These are phyloP conservation scores for Lutjanus erythropterus DNA, from an alignment of 2,113 vertebrate species.

Conservation along the genomic window DNA sequence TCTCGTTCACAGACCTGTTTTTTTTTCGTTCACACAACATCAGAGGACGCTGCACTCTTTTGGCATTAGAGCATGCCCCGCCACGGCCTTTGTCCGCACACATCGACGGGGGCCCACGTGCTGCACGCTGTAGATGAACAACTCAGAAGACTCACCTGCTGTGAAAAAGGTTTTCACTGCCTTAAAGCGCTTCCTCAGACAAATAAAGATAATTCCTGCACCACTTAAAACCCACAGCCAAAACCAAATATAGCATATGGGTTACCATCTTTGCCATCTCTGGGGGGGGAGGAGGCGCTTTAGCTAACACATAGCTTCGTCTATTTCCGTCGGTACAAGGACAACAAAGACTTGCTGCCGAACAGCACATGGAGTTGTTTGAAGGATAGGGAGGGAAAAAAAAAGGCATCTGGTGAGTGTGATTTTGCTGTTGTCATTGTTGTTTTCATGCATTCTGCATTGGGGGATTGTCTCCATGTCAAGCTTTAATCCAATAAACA, in stretches of 20 bases:
- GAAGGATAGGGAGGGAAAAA: conserved; percentile 46
- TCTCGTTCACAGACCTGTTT: conserved; percentile 70
- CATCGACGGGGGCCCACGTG: conserved; percentile 57
- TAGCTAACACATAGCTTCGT: conserved; percentile 51
- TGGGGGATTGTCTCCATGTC: conserved; percentile 75
- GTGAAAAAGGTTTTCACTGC: conserved; percentile 54
- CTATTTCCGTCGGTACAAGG: conserved; percentile 56
- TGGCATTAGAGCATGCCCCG: conserved; percentile 62
- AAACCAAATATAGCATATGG: conserved; percentile 73
- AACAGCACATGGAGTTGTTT: conserved; percentile 50
- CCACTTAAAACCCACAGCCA: conserved; percentile 64
- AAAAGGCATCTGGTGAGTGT: conserved; percentile 55
- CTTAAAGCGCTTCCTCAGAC: conserved; percentile 56
- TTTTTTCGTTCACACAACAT: conserved; percentile 59
- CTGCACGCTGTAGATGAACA: conserved; percentile 58
- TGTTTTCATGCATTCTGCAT: conserved; percentile 77
- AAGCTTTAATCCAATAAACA: conserved; percentile 84
- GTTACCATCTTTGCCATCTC: conserved; percentile 67
- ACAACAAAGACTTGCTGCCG: conserved; percentile 59
- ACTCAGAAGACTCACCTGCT: conserved; percentile 71
- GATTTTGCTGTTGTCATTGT: conserved; percentile 72
- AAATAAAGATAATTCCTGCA: conserved; percentile 65
- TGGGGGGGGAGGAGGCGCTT: conserved; percentile 27
- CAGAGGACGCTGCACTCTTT: conserved; percentile 67
- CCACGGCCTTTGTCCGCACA: conserved; percentile 65